Conservation (phyloP, 2,797 vertebrate species). For the Eidolon dupreanum region DNA sequence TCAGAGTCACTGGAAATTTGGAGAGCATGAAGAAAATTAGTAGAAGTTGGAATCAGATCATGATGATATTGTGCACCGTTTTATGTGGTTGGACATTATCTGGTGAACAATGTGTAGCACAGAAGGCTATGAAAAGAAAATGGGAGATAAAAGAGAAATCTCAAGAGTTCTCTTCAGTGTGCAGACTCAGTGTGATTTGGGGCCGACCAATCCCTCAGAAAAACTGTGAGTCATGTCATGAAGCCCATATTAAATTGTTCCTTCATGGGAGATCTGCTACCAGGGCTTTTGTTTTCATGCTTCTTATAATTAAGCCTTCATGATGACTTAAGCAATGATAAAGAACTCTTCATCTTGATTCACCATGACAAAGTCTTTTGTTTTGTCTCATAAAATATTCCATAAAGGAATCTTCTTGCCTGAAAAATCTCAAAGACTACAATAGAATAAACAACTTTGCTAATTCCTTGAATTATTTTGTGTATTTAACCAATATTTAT, state of each 20-base stretch:
- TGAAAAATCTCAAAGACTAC: background rate
- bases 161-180: fast-evolving
- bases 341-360: background rate
- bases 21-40: fast-evolving
- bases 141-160: background rate
- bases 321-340: background rate
- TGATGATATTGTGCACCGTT: fast-evolving
- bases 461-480: background rate
- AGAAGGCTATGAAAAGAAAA: background rate
- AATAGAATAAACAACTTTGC: background rate
- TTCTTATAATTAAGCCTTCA: background rate
- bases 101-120: background rate
- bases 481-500: background rate
- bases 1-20: background rate
- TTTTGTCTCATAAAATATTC: background rate
- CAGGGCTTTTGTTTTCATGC: background rate
- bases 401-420: background rate
- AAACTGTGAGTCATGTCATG: background rate
- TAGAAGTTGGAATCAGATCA: background rate
- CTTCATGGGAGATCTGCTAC: background rate
- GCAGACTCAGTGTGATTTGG: fast-evolving
- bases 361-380: background rate
- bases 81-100: too few species aligned
- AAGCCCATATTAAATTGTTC: background rate
- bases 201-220: background rate